Evolutionary conservation across 1,140 invertebrate genomes (phyloP).

Genomic region (Zaprionus kolodkinae): DNA sequence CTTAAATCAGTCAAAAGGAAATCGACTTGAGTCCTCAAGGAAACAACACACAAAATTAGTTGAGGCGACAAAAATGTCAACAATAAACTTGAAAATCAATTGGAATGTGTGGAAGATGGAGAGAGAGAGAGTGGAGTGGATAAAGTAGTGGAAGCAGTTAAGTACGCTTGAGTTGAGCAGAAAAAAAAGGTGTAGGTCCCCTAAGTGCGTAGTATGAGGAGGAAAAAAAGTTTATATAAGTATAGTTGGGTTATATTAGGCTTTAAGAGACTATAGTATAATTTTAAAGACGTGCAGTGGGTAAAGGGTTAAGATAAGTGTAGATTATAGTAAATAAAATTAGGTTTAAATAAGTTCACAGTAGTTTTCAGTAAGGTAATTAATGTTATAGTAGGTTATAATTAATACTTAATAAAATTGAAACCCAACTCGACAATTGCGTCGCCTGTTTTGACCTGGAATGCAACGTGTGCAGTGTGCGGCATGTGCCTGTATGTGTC

Average conservation of each 20-base stretch:
- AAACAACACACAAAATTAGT: constrained; percentile 2
- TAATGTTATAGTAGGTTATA: no score
- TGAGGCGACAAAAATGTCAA: constrained; percentile 44
- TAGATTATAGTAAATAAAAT: no score
- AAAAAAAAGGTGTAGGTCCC: background rate
- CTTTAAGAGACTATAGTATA: no score
- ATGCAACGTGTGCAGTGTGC: constrained; percentile 20
- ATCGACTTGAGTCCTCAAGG: constrained; percentile 26
- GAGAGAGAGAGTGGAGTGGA: background rate
- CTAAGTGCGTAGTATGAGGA: accelerated
- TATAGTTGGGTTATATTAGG: no score
- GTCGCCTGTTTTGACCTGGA: constrained; percentile 47
- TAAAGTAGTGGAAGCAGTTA: background rate
- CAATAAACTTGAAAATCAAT: background rate
- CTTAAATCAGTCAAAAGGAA: constrained; percentile 47
- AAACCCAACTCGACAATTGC: background rate
- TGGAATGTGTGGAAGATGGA: background rate
- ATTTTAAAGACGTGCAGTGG: no score
- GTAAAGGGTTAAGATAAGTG: no score
- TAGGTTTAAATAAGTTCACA: no score
- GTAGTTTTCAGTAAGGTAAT: no score
- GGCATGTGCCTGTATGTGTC: background rate
- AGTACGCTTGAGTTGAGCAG: background rate
- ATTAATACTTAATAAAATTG: no score
- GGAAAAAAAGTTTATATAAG: background rate